These are phyloP conservation scores for Micromesistius poutassou DNA, from an alignment of 2,797 vertebrate genomes.

Conservation along the genomic window DNA sequence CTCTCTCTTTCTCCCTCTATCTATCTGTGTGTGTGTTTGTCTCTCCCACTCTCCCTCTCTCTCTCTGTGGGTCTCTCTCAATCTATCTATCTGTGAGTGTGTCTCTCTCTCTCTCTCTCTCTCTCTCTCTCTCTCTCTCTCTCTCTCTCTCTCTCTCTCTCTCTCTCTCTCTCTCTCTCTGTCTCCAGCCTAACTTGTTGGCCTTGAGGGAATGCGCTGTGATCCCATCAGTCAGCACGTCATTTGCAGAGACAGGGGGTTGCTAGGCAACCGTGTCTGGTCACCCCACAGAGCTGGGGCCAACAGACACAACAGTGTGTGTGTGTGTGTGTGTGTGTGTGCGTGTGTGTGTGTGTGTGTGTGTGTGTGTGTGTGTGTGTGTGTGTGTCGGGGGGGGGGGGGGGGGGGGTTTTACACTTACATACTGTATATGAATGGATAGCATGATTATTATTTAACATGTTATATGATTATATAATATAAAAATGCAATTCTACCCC, in stretches of 20 bases:
- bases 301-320: not conserved
- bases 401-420: not conserved
- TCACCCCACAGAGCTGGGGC: slow-evolving; percentile 34
- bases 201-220: slow-evolving; percentile 14
- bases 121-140: not conserved
- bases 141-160: not conserved
- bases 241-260: slow-evolving; percentile 29
- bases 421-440: slow-evolving; percentile 12
- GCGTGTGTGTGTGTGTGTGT: slow-evolving; percentile 18
- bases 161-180: slow-evolving; percentile 6
- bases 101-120: slow-evolving; percentile 5
- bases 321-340: slow-evolving; percentile 13
- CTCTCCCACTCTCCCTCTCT: slow-evolving; percentile 8
- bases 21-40: not conserved
- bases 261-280: slow-evolving; percentile 56
- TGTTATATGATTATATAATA: too few relatives aligned
- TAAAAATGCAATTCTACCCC: slow-evolving; percentile 18
- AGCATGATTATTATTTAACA: slow-evolving; percentile 23
- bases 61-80: not conserved
- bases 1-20: not conserved
- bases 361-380: slow-evolving; percentile 13
- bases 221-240: slow-evolving; percentile 36
- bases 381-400: not conserved
- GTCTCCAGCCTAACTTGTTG: slow-evolving; percentile 13
- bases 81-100: not conserved